Conservation (phyloP, 2,797 vertebrate species). For the Spea hammondii region DNA sequence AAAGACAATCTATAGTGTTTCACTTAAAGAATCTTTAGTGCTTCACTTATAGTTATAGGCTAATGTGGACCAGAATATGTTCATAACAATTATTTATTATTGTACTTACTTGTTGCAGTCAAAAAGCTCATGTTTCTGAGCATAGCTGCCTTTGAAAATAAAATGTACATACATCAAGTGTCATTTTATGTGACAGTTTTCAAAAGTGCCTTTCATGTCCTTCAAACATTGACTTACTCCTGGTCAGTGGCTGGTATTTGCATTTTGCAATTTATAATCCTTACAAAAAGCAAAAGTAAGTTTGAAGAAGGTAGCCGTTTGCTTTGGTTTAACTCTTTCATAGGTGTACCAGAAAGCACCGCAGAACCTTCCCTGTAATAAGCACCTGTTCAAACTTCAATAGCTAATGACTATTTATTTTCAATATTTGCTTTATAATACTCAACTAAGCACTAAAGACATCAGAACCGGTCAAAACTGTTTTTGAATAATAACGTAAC, state of each 20-base stretch:
- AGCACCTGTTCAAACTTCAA: conserved; percentile 73
- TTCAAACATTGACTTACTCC: conserved; percentile 47
- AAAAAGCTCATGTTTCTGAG: conserved; percentile 4
- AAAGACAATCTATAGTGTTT: no score
- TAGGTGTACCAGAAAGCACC: conserved; percentile 51
- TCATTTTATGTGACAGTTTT: conserved; percentile 33
- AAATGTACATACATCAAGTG: conserved; percentile 17
- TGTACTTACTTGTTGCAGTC: neutral
- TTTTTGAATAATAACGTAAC: conserved; percentile 45
- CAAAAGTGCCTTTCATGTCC: conserved; percentile 39
- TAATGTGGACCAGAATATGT: no score
- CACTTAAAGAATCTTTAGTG: no score
- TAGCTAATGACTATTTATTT: conserved; percentile 60
- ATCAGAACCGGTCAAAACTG: conserved; percentile 44
- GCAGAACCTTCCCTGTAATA: conserved; percentile 51
- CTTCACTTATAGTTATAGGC: no score
- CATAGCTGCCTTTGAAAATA: conserved; percentile 17
- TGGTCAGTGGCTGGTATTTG: conserved; percentile 52
- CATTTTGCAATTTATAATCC: conserved; percentile 47
- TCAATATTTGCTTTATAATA: conserved; percentile 60
- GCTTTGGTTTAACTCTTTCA: conserved; percentile 55
- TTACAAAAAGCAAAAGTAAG: conserved; percentile 43
- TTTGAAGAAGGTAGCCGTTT: conserved; percentile 53
- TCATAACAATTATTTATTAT: no score
- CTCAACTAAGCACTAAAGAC: conserved; percentile 58